Conservation (phyloP, 2,888 invertebrate genomes). For the Drosophila mulleri region DNA sequence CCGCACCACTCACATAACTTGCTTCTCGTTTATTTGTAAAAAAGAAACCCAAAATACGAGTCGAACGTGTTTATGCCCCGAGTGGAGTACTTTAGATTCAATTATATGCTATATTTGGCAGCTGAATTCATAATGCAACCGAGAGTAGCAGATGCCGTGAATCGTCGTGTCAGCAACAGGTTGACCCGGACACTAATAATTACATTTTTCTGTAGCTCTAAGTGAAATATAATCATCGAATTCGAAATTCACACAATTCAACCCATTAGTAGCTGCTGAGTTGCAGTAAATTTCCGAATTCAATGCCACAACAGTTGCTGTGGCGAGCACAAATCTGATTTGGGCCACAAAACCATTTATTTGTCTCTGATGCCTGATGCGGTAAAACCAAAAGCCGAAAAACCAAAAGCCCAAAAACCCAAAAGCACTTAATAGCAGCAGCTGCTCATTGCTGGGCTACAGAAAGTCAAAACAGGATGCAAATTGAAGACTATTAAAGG, state of each 20-base stretch:
- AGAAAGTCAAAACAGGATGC: slow-evolving; percentile 38
- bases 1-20: slow-evolving; percentile 34
- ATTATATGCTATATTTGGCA: slow-evolving; percentile 66
- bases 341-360: slow-evolving; percentile 34
- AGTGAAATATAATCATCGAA: neutral
- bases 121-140: slow-evolving; percentile 53
- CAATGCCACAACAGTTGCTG: slow-evolving; percentile 6
- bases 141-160: slow-evolving; percentile 12
- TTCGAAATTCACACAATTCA: neutral
- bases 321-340: slow-evolving; percentile 58
- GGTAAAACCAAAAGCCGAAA: slow-evolving; percentile 21
- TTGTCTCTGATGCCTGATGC: slow-evolving; percentile 1
- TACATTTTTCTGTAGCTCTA: neutral
- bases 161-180: slow-evolving; percentile 33
- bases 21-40: slow-evolving; percentile 45
- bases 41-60: slow-evolving; percentile 26
- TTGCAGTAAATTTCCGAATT: slow-evolving; percentile 12
- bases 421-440: slow-evolving; percentile 41
- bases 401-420: slow-evolving; percentile 25
- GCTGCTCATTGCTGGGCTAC: slow-evolving; percentile 16
- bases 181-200: slow-evolving; percentile 1
- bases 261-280: neutral
- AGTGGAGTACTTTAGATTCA: slow-evolving; percentile 78
- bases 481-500: slow-evolving; percentile 44
- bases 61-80: slow-evolving; percentile 70